Conservation (phyloP, 2,113 vertebrate species). For the Butorides virescens region DNA sequence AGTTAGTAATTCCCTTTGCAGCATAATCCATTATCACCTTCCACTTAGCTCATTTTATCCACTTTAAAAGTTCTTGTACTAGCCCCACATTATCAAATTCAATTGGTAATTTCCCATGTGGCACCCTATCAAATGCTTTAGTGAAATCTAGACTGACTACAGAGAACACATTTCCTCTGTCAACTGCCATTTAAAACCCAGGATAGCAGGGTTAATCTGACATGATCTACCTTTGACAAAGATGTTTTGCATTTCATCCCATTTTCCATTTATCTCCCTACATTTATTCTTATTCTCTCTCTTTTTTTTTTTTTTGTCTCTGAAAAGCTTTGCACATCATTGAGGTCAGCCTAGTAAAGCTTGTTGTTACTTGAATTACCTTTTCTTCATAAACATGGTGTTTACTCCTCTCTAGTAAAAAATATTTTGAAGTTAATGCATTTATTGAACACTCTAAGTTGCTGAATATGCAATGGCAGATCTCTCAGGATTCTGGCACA, state of each 20-base stretch:
- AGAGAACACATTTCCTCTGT: slow-evolving; percentile 34
- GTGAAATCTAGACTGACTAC: slow-evolving; percentile 45
- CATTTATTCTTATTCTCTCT: background rate
- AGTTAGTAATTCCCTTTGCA: slow-evolving; percentile 2
- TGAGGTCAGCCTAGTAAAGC: background rate
- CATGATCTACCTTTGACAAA: background rate
- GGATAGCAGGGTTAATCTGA: background rate
- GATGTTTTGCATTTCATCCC: background rate
- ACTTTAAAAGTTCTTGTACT: slow-evolving; percentile 46
- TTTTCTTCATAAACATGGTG: background rate
- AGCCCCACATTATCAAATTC: slow-evolving; percentile 40
- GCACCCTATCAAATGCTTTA: slow-evolving; percentile 21
- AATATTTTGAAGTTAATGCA: background rate
- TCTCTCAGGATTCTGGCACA: background rate
- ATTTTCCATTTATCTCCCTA: background rate
- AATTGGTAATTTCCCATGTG: slow-evolving; percentile 47
- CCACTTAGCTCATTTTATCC: slow-evolving; percentile 22
- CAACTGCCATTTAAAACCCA: slow-evolving; percentile 29
- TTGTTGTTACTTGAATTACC: background rate
- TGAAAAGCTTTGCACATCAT: background rate
- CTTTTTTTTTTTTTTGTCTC: background rate
- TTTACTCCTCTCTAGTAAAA: background rate
- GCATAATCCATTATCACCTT: slow-evolving; percentile 47
- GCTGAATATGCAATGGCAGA: background rate
- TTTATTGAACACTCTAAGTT: background rate